phyloP scores from a whole-genome alignment of 1,140 invertebrate genomes.

The Pectinophora gossypiella region DNA sequence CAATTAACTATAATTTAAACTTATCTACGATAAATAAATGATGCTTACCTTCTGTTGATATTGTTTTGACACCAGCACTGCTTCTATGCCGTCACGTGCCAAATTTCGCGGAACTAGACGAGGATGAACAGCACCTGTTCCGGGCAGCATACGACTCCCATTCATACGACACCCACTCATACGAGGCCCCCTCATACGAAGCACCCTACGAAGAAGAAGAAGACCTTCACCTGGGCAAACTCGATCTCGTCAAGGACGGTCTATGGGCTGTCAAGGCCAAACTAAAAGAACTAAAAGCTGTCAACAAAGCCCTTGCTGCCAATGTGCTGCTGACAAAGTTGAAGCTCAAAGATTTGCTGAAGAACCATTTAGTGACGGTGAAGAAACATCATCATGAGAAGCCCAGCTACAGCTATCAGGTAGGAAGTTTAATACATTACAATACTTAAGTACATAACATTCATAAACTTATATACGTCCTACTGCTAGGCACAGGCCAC shows the following conservation, averaged over 20 bases:
- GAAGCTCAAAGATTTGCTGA: constrained; percentile 51
- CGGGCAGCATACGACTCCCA: constrained; percentile 50
- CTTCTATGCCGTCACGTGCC: constrained; percentile 17
- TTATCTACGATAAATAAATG: too few relatives aligned
- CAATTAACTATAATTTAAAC: too few relatives aligned
- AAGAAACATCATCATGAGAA: constrained; percentile 51
- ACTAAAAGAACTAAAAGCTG: constrained; percentile 52
- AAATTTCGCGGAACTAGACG: constrained; percentile 44
- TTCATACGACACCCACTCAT: constrained; percentile 36
- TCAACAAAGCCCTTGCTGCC: constrained; percentile 54
- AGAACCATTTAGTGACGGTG: constrained; percentile 24
- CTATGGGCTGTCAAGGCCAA: constrained; percentile 58
- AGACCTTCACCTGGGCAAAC: constrained; percentile 32
- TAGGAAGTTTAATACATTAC: too few relatives aligned
- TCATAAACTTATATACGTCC: too few relatives aligned
- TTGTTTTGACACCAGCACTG: too few relatives aligned
- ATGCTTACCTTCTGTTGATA: too few relatives aligned
- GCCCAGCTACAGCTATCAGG: constrained; percentile 42
- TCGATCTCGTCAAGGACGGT: constrained; percentile 54
- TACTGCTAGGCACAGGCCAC: too few relatives aligned
- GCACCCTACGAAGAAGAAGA: constrained; percentile 33
- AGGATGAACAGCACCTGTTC: constrained; percentile 52
- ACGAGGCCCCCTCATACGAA: constrained; percentile 7
- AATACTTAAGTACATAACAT: too few relatives aligned
- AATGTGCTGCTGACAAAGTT: constrained; percentile 53